phyloP scores from a whole-genome alignment of 1,140 invertebrate species.

The Listronotus bonariensis region DNA sequence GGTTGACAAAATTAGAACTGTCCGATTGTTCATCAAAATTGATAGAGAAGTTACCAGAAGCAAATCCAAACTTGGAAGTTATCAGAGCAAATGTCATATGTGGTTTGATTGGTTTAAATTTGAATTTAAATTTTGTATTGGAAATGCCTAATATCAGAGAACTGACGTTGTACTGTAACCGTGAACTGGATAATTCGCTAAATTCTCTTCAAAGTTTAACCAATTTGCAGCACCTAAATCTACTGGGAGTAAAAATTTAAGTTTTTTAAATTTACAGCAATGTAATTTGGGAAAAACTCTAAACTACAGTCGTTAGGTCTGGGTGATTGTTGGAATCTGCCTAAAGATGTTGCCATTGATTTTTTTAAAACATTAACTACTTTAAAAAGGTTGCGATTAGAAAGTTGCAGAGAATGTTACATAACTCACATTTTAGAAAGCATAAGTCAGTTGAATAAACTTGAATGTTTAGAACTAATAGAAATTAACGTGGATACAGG shows the following conservation, averaged over 20 bases:
- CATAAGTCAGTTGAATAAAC: conserved; percentile 1
- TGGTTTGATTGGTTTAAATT: neutral
- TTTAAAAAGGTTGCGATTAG: conserved; percentile 1
- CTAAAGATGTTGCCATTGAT: neutral
- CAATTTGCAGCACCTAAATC: neutral
- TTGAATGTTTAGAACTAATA: conserved; percentile 2
- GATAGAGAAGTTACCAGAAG: conserved; percentile 2
- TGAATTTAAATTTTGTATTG: conserved; percentile 2
- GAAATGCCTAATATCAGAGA: neutral
- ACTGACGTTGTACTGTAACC: conserved; percentile 5
- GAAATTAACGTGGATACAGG: neutral
- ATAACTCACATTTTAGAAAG: neutral
- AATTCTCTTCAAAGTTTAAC: neutral
- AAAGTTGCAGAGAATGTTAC: conserved; percentile 5
- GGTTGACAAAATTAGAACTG: neutral
- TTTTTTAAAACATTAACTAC: neutral
- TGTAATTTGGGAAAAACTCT: neutral
- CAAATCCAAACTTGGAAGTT: neutral
- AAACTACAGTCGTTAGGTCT: neutral
- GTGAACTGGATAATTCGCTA: neutral
- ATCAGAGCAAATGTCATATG: conserved; percentile 6
- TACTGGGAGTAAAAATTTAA: conserved; percentile 9
- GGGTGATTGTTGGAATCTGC: conserved; percentile 1
- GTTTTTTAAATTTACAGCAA: neutral
- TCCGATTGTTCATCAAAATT: neutral